Evolutionary conservation across 2,113 vertebrate species (phyloP), one percentile per base, ranked within the genome.

Genomic region (Tetraodon nigroviridis): DNA sequence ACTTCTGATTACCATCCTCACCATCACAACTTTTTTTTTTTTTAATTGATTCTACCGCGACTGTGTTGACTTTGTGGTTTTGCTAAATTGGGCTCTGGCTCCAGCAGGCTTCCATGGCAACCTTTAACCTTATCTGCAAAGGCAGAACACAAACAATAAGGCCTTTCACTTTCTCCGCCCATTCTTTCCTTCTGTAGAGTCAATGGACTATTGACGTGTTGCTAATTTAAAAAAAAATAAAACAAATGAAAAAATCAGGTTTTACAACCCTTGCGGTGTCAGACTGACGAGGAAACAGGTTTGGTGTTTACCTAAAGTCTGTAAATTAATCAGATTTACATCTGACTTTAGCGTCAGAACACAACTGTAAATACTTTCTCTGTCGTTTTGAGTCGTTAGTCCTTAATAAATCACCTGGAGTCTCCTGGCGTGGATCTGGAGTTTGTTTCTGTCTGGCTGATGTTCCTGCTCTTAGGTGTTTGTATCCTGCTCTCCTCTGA

Each of bases 51-150:
- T 22, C 20, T 21, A 20, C 41, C 70, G 76, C 71, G 88, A 88
- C 92, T 87, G 85, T 95, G 94, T 96, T 97, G 93, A 96, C 94
- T 93, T 94, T 96, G 94, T 93, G 94, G 93, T 95, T 97, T 83
- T 91, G 82, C 91, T 89, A 93, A 95, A 95, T 92, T 93, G 92
- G 93, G 91, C 92, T 90, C 92, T 92, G 94, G 94, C 94, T 96
- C 94, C 93, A 89, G 86, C 84, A 82, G 90, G 87, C 92, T 91
- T 93, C 94, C 92, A 92, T 86, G 56, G 94, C 88, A 92, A 96
- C 93, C 84, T 82, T 79, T 79, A 89, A 87, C 87, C 93, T 96
- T 96, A 96, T 96, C 94, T 93, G 90, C 92, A 91, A 88, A 90
- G 68, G 90, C 87, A 84, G 91, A 90, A 90, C 72, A 62, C 78